Conservation (phyloP, 1,140 invertebrate genomes). For the Heliconius himera region DNA sequence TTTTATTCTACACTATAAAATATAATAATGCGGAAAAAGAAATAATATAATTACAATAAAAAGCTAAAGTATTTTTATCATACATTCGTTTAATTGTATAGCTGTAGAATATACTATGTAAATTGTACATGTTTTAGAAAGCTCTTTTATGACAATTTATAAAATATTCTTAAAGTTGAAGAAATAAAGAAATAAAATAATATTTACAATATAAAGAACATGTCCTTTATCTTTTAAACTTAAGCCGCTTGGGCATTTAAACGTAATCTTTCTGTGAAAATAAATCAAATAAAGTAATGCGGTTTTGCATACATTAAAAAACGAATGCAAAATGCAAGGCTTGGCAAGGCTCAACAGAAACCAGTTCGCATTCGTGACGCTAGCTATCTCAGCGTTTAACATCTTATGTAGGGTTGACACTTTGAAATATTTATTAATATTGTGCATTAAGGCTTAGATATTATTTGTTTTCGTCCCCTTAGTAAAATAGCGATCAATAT, state of each 20-base stretch:
- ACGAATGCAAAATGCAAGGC: slow-evolving; percentile 37
- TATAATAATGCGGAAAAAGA: slow-evolving; percentile 4
- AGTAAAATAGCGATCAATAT: too few species aligned
- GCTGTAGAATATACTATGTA: neutral
- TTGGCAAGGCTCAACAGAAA: slow-evolving; percentile 21
- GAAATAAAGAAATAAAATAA: neutral
- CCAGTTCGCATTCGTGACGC: slow-evolving; percentile 34
- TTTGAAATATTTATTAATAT: neutral
- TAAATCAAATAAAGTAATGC: slow-evolving; percentile 36
- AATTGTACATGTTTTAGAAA: neutral
- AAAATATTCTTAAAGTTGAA: neutral
- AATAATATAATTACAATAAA: neutral
- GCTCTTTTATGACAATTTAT: neutral
- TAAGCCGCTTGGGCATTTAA: slow-evolving; percentile 6
- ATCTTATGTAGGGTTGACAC: slow-evolving; percentile 12
- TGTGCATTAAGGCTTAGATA: neutral
- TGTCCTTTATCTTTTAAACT: neutral
- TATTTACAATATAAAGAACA: neutral
- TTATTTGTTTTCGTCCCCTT: neutral
- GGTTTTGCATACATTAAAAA: slow-evolving; percentile 40
- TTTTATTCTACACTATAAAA: neutral
- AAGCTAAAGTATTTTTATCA: slow-evolving; percentile 3
- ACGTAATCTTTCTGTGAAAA: slow-evolving; percentile 25
- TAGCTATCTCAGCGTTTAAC: slow-evolving; percentile 12
- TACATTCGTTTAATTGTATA: neutral